phyloP scores from a whole-genome alignment of 2,888 invertebrate genomes.

The Gryllus longicercus region DNA sequence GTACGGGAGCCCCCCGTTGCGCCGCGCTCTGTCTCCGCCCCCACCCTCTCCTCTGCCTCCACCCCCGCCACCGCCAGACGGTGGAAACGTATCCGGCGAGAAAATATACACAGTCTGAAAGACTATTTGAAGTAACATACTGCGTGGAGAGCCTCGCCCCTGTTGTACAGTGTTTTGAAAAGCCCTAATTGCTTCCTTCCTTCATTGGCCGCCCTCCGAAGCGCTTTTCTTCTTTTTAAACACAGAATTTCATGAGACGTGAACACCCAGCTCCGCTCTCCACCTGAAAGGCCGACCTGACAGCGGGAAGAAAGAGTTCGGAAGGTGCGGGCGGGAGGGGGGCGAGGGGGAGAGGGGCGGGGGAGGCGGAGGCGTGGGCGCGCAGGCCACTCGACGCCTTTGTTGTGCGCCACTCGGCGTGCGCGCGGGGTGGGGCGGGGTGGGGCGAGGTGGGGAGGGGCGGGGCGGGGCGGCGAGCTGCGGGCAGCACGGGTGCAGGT shows the following conservation, averaged over 20 bases:
- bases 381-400: too few relatives aligned
- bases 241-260: neutral
- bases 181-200: constrained; percentile 17
- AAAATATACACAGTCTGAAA: constrained; percentile 17
- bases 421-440: too few relatives aligned
- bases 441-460: too few relatives aligned
- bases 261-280: neutral
- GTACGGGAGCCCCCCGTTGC: too few relatives aligned
- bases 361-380: neutral
- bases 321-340: neutral
- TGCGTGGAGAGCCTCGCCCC: neutral
- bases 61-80: too few relatives aligned
- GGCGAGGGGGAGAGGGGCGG: neutral
- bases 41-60: too few relatives aligned
- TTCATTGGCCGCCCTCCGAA: neutral
- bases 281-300: neutral
- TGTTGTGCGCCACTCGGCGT: too few relatives aligned
- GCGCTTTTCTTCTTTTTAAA: neutral
- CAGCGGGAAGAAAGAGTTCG: constrained; percentile 10
- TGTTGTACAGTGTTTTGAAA: constrained; percentile 17
- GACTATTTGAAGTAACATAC: constrained; percentile 17
- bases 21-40: too few relatives aligned
- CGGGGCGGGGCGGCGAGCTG: too few relatives aligned
- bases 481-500: neutral
- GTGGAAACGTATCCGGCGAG: constrained; percentile 11